Evolutionary conservation across 2,888 invertebrate genomes (phyloP).

Genomic region (Phorcus lineatus): DNA sequence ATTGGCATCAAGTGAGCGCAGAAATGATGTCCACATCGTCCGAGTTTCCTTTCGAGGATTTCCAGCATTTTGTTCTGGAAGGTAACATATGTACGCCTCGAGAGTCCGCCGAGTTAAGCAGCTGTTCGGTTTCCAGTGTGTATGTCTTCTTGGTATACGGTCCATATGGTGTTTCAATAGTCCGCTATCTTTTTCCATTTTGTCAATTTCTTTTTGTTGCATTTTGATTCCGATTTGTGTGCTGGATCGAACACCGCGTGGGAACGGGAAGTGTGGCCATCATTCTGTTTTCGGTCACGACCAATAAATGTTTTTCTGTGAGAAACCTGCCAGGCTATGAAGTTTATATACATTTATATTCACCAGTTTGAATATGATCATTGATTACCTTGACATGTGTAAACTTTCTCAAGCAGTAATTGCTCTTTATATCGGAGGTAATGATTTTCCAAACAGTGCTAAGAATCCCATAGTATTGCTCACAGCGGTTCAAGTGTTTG

Average conservation of each 20-base stretch:
- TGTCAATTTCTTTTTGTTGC: conserved; percentile 10
- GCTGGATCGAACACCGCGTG: background rate
- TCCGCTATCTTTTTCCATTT: background rate
- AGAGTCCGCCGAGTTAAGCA: background rate
- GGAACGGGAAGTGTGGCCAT: background rate
- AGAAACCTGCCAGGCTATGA: background rate
- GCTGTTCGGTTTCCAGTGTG: background rate
- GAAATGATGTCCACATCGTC: conserved; percentile 39
- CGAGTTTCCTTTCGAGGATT: conserved; percentile 44
- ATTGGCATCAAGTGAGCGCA: background rate
- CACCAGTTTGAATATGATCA: background rate
- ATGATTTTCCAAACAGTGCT: background rate
- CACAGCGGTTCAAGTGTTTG: too few species aligned
- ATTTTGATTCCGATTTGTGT: conserved; percentile 11
- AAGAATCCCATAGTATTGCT: too few species aligned
- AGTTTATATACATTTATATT: conserved; percentile 20
- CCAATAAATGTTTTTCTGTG: conserved; percentile 7
- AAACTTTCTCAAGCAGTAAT: background rate
- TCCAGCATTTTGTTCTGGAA: conserved; percentile 36
- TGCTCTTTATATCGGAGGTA: background rate
- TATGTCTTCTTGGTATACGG: background rate
- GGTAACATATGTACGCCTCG: conserved; percentile 6
- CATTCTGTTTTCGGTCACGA: background rate
- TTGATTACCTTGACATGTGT: conserved; percentile 11
- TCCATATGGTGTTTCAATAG: background rate